Percentiles rank a stretch among this genome's conserved stretches.
Evolutionary conservation across 2,888 invertebrate species (phyloP).

Genomic region (Endomychus coccineus): DNA sequence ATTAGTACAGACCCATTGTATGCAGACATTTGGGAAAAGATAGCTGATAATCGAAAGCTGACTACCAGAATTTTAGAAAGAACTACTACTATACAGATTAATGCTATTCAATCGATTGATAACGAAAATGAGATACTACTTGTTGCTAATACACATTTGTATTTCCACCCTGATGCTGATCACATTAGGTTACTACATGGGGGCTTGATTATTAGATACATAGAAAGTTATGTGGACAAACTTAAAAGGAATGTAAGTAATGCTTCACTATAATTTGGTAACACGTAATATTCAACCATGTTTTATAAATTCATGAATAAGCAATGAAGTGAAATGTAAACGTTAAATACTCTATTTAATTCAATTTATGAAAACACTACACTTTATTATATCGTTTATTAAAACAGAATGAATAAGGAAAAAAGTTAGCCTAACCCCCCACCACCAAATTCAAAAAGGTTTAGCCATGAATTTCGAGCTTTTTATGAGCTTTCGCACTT

Average conservation of each 20-base stretch:
- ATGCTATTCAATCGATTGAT: conserved; percentile 50
- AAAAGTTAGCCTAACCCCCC: no score
- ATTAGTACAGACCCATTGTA: conserved; percentile 49
- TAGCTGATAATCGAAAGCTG: conserved; percentile 52
- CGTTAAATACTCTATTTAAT: no score
- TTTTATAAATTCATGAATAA: no score
- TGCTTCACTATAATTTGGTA: no score
- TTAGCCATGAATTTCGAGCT: no score
- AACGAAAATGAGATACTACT: conserved; percentile 50
- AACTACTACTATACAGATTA: conserved; percentile 60
- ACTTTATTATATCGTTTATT: no score
- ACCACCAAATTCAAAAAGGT: no score
- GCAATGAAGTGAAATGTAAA: no score
- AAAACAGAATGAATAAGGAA: no score
- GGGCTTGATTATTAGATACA: conserved; percentile 62
- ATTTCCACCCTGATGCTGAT: conserved; percentile 87
- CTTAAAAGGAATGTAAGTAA: conserved; percentile 35
- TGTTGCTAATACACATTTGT: conserved; percentile 83
- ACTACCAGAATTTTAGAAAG: conserved; percentile 53
- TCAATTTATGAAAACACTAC: no score
- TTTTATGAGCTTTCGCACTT: no score
- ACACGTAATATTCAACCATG: no score
- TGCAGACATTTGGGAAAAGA: conserved; percentile 52
- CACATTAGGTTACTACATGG: conserved; percentile 83
- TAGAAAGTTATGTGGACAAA: conserved; percentile 42